A percentile compares a stretch with the other conserved stretches of the same genome.
Evolutionary conservation across 2,797 vertebrate species (phyloP).

Genomic region (Agapornis canus): DNA sequence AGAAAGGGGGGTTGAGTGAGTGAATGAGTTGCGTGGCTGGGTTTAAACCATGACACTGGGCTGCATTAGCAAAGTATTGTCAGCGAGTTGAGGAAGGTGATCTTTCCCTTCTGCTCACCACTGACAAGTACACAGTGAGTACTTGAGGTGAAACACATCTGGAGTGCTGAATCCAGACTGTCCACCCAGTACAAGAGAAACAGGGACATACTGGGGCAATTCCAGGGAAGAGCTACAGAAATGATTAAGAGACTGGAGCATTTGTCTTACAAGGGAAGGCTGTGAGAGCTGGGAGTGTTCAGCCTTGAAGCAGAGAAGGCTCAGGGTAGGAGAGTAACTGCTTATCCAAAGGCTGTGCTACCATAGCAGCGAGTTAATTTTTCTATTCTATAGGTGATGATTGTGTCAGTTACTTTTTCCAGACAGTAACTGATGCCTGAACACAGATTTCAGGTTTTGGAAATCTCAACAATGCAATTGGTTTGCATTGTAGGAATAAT

Average conservation of each 20-base stretch:
- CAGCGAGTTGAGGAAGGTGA: neutral
- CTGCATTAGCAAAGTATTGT: neutral
- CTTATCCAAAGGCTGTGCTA: neutral
- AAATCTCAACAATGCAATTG: neutral
- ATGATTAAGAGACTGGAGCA: neutral
- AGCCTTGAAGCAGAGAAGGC: neutral
- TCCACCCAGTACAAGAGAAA: neutral
- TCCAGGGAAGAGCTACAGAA: neutral
- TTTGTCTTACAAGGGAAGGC: neutral
- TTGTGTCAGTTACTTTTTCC: neutral
- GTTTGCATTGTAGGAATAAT: neutral
- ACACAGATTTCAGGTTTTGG: neutral
- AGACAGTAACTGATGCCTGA: neutral
- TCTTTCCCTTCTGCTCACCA: neutral
- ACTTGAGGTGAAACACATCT: neutral
- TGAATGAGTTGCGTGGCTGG: too few species aligned
- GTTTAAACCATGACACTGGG: too few species aligned
- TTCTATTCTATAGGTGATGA: neutral
- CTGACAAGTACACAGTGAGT: neutral
- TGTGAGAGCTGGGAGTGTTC: neutral
- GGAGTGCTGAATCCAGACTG: neutral
- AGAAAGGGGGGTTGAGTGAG: too few species aligned
- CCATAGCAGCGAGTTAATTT: neutral
- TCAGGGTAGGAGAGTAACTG: neutral
- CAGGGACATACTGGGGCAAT: neutral